Percentiles rank a stretch among this genome's conserved stretches.
phyloP scores from a whole-genome alignment of 2,113 vertebrate genomes.

The Limanda limanda region DNA sequence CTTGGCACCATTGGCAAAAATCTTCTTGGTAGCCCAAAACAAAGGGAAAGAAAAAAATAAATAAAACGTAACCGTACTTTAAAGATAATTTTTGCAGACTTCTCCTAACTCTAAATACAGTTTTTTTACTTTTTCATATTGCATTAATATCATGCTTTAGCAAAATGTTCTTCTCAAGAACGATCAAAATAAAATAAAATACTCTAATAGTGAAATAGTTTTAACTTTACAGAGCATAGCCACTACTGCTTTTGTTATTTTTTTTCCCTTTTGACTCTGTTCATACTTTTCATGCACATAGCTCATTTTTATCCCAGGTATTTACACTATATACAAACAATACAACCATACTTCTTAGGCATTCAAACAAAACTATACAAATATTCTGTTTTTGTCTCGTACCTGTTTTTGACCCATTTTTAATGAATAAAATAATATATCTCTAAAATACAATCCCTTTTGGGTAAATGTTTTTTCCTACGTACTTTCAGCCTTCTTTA shows the following conservation, averaged over 20 bases:
- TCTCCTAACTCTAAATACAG: constrained; percentile 99
- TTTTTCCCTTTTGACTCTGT: constrained; percentile 83
- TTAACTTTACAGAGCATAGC: constrained; percentile 99
- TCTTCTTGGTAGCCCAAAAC: constrained; percentile 92
- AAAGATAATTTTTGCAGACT: constrained; percentile 95
- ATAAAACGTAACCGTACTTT: constrained; percentile 94
- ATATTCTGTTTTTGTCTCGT: constrained; percentile 97
- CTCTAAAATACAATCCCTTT: constrained; percentile 97
- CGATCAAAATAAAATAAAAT: constrained; percentile 99
- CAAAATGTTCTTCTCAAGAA: constrained; percentile 99
- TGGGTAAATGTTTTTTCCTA: constrained; percentile 93
- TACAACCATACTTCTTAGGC: constrained; percentile 98
- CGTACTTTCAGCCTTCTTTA: constrained; percentile 91
- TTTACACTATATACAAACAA: constrained; percentile 99
- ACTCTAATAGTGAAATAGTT: constrained; percentile 99
- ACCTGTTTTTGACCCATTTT: constrained; percentile 96
- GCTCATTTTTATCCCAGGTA: constrained; percentile 95
- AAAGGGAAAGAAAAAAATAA: constrained; percentile 71
- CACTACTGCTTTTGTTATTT: constrained; percentile 97
- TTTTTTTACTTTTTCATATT: constrained; percentile 89
- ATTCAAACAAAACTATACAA: constrained; percentile 99
- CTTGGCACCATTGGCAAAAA: constrained; percentile 99
- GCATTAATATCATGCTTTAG: constrained; percentile 99
- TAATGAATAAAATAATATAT: constrained; percentile 99
- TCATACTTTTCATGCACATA: constrained; percentile 99